These are phyloP conservation scores for Sanderia malayensis DNA, from an alignment of 30 jellyfish, hydroid and myxozoan genomes.

Conservation along the genomic window DNA sequence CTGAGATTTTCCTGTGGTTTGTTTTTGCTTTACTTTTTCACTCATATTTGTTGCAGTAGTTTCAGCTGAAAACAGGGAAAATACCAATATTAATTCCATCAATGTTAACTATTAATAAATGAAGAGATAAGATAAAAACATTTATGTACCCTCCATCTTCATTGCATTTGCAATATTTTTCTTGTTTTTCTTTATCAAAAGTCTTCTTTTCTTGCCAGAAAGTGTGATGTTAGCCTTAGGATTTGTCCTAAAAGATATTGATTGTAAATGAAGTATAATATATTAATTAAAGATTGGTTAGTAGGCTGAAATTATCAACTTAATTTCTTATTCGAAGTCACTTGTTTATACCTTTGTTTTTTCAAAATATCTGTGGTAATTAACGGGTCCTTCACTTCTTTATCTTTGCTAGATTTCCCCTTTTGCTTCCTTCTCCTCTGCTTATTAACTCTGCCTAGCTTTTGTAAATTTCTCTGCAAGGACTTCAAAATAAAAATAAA, in stretches of 20 bases:
- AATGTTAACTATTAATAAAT: no score
- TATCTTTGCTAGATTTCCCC: not conserved
- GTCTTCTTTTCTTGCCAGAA: constrained; percentile 40
- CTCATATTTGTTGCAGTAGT: no score
- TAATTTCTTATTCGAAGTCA: no score
- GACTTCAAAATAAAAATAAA: constrained; percentile 14
- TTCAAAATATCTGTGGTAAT: constrained; percentile 33
- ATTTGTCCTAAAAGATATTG: constrained; percentile 36
- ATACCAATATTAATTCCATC: no score
- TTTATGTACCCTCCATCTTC: constrained; percentile 42
- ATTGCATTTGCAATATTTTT: constrained; percentile 21
- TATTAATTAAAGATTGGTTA: no score
- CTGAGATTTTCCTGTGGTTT: no score
- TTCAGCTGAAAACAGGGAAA: no score
- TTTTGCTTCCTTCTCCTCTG: constrained; percentile 36
- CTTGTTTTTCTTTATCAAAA: constrained; percentile 15
- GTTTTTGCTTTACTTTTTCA: no score
- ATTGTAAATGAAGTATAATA: no score
- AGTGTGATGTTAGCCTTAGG: constrained; percentile 58
- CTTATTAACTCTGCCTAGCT: constrained; percentile 47
- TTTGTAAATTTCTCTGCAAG: constrained; percentile 27
- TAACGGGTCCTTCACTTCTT: constrained; percentile 36
- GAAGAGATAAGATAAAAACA: not conserved
- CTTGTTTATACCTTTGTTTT: constrained; percentile 52
- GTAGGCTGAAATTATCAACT: no score